phyloP scores from a whole-genome alignment of 2,113 vertebrate genomes.

The Blennius ocellaris region DNA sequence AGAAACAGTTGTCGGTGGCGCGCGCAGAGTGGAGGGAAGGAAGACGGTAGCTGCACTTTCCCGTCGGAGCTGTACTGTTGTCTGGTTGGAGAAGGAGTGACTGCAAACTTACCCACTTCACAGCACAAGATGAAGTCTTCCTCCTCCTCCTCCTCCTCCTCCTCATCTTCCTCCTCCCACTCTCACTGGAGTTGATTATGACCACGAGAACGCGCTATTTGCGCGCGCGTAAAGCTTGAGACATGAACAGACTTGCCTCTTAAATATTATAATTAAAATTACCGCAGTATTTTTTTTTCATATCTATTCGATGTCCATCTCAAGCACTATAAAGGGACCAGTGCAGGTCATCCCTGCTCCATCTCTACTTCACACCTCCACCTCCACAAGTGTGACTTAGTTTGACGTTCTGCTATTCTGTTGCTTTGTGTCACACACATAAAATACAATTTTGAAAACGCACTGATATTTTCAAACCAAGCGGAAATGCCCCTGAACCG shows the following conservation, averaged over 20 bases:
- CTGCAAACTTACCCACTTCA: background rate
- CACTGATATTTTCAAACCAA: too few relatives aligned
- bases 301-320: too few relatives aligned
- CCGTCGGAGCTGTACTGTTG: background rate
- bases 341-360: too few relatives aligned
- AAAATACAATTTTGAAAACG: too few relatives aligned
- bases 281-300: too few relatives aligned
- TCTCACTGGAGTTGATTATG: constrained; percentile 18
- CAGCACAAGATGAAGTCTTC: background rate
- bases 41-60: background rate
- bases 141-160: background rate
- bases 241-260: constrained; percentile 41
- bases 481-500: too few relatives aligned
- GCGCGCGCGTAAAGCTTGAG: background rate
- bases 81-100: background rate
- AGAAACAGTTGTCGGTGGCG: background rate
- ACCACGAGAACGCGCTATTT: constrained; percentile 18
- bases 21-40: background rate
- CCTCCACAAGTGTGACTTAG: too few relatives aligned
- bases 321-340: too few relatives aligned
- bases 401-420: too few relatives aligned
- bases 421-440: too few relatives aligned
- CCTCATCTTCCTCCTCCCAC: constrained; percentile 20
- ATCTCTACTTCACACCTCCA: too few relatives aligned
- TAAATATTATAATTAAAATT: background rate